Evolutionary conservation across 2,797 vertebrate species (phyloP).

Genomic region (Acrossocheilus fasciatus): DNA sequence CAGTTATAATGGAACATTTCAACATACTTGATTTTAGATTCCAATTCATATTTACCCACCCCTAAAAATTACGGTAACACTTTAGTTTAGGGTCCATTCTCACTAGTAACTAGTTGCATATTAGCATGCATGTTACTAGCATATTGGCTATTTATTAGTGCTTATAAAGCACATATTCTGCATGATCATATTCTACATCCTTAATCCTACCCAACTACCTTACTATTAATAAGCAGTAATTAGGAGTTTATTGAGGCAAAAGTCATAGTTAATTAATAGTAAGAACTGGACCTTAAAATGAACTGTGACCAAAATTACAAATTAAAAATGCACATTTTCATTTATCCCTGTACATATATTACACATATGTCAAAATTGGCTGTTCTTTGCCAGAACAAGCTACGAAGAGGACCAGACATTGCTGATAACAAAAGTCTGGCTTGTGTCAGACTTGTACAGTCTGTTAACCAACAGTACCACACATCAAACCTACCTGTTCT

Average conservation of each 20-base stretch:
- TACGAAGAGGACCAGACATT: conserved; percentile 3
- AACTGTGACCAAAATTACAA: neutral
- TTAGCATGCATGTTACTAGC: too few species aligned
- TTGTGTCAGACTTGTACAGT: conserved; percentile 27
- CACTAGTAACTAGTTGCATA: too few species aligned
- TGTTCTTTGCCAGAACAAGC: neutral
- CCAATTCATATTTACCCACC: neutral
- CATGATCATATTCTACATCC: too few species aligned
- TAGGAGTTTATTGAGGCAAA: too few species aligned
- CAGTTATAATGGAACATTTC: neutral
- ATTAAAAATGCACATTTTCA: neutral
- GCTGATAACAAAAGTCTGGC: neutral
- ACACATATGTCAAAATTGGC: neutral
- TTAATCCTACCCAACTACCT: too few species aligned
- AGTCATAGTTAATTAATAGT: too few species aligned
- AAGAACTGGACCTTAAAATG: too few species aligned
- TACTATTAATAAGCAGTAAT: too few species aligned
- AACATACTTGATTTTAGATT: neutral
- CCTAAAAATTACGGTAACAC: too few species aligned
- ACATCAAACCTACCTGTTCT: conserved; percentile 40
- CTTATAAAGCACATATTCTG: too few species aligned
- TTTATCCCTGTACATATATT: neutral
- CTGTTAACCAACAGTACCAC: conserved; percentile 24
- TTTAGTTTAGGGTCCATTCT: too few species aligned
- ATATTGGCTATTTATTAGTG: too few species aligned